Evolutionary conservation across 2,888 invertebrate genomes (phyloP), one percentile per base, ranked within the genome.

Genomic region (Apamea epomidion): DNA sequence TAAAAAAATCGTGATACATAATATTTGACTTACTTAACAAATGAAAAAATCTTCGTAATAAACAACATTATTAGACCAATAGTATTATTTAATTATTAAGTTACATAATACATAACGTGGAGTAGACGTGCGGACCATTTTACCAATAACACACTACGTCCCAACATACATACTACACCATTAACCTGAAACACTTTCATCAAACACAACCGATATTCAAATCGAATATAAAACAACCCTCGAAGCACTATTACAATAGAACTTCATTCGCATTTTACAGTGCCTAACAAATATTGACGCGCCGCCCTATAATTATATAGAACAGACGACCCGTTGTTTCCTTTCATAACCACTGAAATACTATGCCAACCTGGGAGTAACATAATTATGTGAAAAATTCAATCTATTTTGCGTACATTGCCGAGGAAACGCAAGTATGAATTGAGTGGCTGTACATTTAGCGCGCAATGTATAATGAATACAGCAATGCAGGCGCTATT

Each of bases 261-360:
- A 93, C 92, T 92, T 94, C 93, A 93, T 93, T 93, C 91, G 90
- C 92, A 91, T 92, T 93, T 92, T 93, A 92, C 92, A 91, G 88
- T 84, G 88, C 89, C 87, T 88, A 83, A 91, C 92, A 93, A 94
- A 95, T 94, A 94, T 95, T 94, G 93, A 92, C 92, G 90, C 89
- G 90, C 89, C 90, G 88, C 90, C 88, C 90, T 92, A 93, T 89
- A 94, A 94, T 93, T 93, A 93, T 92, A 92, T 91, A 91, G 92
- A 91, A 91, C 92, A 91, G 90, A 88, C 92, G 89, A 87, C 88
- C 93, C 91, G 91, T 90, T 91, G 91, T 92, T 93, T 93, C 92
- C 94, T 93, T 94, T 94, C 93, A 93, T 93, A 94, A 93, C 94
- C 93, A 90, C 93, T 93, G 88, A 92, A 92, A 92, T 92, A 90